These are phyloP conservation scores for Archaeoteleia sp. DNA, from an alignment of 2,888 invertebrate species.

Conservation along the genomic window DNA sequence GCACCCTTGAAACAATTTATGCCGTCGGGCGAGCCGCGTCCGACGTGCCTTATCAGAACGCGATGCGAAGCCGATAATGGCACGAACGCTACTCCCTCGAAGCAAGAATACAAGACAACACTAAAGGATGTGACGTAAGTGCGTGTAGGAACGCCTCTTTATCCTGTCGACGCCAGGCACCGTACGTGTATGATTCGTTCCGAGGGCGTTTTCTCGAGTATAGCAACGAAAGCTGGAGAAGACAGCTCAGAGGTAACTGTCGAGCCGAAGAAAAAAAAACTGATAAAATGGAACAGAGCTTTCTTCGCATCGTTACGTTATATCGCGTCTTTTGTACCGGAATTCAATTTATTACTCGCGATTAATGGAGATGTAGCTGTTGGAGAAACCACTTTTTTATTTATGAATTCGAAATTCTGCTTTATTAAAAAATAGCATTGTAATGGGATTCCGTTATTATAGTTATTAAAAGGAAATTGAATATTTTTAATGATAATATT, in stretches of 20 bases:
- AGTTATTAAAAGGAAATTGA: no score
- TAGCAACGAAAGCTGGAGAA: conserved; percentile 44
- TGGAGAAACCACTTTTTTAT: not conserved
- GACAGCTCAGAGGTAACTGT: conserved; percentile 52
- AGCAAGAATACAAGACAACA: conserved; percentile 42
- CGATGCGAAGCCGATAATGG: conserved; percentile 62
- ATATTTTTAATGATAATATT: no score
- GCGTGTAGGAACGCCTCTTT: conserved; percentile 68
- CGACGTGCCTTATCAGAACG: conserved; percentile 69
- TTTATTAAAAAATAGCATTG: no score
- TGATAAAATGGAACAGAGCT: conserved; percentile 33
- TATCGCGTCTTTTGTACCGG: conserved; percentile 17
- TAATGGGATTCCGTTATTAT: no score
- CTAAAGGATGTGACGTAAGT: conserved; percentile 68
- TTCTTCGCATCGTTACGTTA: conserved; percentile 34
- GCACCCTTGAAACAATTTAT: conserved; percentile 70
- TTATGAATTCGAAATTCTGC: no score
- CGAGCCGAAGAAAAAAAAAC: conserved; percentile 30
- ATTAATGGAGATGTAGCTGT: conserved; percentile 7
- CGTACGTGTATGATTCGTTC: conserved; percentile 58
- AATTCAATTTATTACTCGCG: conserved; percentile 13
- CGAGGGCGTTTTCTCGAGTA: conserved; percentile 52
- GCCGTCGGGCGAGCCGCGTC: conserved; percentile 64
- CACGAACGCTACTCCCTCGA: conserved; percentile 49
- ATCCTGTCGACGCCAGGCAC: conserved; percentile 67